Evolutionary conservation across 2,888 invertebrate species (phyloP).

Genomic region (Eilema griseolum): DNA sequence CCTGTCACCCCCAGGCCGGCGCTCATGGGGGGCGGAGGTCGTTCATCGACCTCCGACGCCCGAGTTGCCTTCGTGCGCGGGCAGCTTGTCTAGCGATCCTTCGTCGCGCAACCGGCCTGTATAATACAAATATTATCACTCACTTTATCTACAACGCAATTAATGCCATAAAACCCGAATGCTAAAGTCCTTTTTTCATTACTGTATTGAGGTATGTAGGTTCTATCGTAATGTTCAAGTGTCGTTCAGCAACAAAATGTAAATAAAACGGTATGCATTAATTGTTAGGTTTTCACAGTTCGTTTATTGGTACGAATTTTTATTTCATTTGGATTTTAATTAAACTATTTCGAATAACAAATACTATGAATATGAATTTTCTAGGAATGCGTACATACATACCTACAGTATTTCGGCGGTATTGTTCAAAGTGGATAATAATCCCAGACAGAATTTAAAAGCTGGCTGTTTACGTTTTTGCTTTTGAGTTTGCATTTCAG

Average conservation of each 20-base stretch:
- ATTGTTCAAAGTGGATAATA: neutral
- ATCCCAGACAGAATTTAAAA: neutral
- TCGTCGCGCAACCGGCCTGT: constrained; percentile 50
- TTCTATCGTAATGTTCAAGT: constrained; percentile 39
- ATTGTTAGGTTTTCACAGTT: constrained; percentile 78
- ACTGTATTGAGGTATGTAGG: constrained; percentile 37
- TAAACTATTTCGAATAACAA: constrained; percentile 47
- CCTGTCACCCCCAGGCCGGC: no score
- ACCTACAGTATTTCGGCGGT: neutral
- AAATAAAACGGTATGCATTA: constrained; percentile 77
- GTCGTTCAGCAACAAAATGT: constrained; percentile 67
- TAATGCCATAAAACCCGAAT: constrained; percentile 42
- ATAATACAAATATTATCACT: constrained; percentile 55
- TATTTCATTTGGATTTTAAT: constrained; percentile 59
- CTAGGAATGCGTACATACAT: neutral
- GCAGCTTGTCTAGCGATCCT: no score
- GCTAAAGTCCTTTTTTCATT: constrained; percentile 51
- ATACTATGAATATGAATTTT: no score
- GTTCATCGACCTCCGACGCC: no score
- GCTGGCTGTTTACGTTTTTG: neutral
- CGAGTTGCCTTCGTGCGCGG: no score
- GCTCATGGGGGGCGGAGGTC: no score
- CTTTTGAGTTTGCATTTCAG: neutral
- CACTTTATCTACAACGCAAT: constrained; percentile 39
- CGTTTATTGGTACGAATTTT: constrained; percentile 63